These are phyloP conservation scores for Hylaeus anthracinus DNA, from an alignment of 1,140 invertebrate species.

Conservation along the genomic window DNA sequence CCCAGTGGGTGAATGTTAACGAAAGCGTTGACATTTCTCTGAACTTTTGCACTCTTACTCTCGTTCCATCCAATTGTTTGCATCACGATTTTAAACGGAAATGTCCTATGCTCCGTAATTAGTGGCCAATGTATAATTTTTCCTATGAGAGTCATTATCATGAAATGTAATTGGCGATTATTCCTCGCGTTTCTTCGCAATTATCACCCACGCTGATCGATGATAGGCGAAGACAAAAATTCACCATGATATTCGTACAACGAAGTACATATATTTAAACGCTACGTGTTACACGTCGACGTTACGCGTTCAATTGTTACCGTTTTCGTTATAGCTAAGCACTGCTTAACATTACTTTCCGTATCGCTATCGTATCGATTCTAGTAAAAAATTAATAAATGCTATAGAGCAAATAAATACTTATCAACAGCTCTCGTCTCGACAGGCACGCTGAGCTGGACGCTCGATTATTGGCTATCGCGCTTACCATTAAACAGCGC, in stretches of 20 bases:
- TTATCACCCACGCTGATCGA: background rate
- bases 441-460: background rate
- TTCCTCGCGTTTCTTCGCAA: background rate
- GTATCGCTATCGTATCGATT: slow-evolving; percentile 8
- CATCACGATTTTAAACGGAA: background rate
- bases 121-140: background rate
- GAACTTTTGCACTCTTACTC: background rate
- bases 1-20: background rate
- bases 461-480: background rate
- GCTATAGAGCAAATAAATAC: slow-evolving; percentile 14
- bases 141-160: background rate
- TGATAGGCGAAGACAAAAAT: background rate
- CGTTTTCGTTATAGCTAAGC: slow-evolving; percentile 13
- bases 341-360: slow-evolving; percentile 11
- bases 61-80: background rate
- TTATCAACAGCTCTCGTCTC: background rate
- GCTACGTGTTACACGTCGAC: background rate
- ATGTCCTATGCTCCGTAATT: background rate
- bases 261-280: background rate
- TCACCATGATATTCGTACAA: background rate
- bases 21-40: too few species aligned
- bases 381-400: slow-evolving; percentile 34
- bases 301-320: background rate
- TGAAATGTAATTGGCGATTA: background rate
- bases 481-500: background rate